Base-by-base conservation (phyloP, 2,888 invertebrate species). In the Carterocephalus palaemon region DNA sequence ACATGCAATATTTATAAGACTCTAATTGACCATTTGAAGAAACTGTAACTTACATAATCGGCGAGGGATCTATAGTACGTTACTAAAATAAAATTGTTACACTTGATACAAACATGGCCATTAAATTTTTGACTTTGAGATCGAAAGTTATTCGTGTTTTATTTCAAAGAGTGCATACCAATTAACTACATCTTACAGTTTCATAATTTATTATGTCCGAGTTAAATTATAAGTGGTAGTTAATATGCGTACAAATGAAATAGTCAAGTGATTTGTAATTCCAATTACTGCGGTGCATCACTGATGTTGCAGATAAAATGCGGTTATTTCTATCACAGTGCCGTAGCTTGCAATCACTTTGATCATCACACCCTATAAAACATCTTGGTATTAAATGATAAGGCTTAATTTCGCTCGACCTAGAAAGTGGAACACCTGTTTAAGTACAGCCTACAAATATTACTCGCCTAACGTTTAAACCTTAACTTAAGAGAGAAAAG, bases 301-400 rank as follows among this genome's bases (percentile, higher is more conserved):
- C 33, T 13, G 41, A 41, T 32, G 26, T 41, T 41, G 41, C 41
- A 41, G 41, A 33, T 41, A 13, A 33, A 41, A 41, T 41, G 41
- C 41, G 41, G 41, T 42, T 42, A 34, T 42, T 42, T 34, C 34
- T 22, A 28, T 34, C 34, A 42, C 9, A 33, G 42, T 28, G 33
- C 28, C 20, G 19, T 32, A 19, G 28, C 15, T 17, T 9, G 28
- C 34, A 28, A 33, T 33, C 34, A 15, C 13, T 42, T 42, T 28
- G 4, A 3, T 22, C 6, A 26, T 8, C 2, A 4, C 20, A 16
- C 5, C 16, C 31, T 20, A 20, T 29, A 22, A 31, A 17, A 8
- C 12, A 12, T 22, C 23, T 31, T 23, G 2, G 4, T 23, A 12
- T 31, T 15, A 17, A n/a, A 24, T 13, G 23, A 37, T 45, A 45